phyloP scores from a whole-genome alignment of 1,140 invertebrate genomes.

The Euborellia annulipes region DNA sequence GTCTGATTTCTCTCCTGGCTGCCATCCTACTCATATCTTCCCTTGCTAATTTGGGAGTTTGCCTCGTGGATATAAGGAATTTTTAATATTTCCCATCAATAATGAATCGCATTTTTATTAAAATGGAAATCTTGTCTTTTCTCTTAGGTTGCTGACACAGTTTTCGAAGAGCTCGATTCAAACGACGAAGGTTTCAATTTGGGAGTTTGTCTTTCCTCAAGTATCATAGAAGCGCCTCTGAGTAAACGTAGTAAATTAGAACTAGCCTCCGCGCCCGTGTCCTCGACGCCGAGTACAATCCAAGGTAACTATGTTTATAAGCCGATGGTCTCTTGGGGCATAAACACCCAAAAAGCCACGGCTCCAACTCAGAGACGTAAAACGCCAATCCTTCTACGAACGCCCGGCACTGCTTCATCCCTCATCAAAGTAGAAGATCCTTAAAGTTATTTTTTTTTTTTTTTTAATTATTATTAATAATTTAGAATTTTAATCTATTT shows the following conservation, averaged over 20 bases:
- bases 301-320: slow-evolving; percentile 32
- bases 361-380: neutral
- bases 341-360: slow-evolving; percentile 21
- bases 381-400: slow-evolving; percentile 3
- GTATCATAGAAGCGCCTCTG: neutral
- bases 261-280: slow-evolving; percentile 1
- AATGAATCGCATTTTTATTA: neutral
- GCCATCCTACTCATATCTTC: neutral
- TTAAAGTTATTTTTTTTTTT: neutral
- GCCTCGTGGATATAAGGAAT: neutral
- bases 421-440: slow-evolving; percentile 8
- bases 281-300: slow-evolving; percentile 16
- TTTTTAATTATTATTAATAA: too few relatives aligned
- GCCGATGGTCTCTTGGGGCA: slow-evolving; percentile 16
- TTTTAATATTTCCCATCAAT: neutral
- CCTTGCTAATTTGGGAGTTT: neutral
- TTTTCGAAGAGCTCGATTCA: slow-evolving; percentile 17
- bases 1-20: neutral
- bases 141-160: slow-evolving; percentile 14
- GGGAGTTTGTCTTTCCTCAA: slow-evolving; percentile 9
- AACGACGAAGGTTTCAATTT: slow-evolving; percentile 11
- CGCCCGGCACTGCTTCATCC: slow-evolving; percentile 1
- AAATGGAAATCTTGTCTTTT: slow-evolving; percentile 3
- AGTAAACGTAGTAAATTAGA: neutral
- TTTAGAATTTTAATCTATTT: too few relatives aligned